A percentile compares a stretch with the other conserved stretches of the same genome.
These are phyloP conservation scores for Thunnus maccoyii DNA, from an alignment of 2,113 vertebrate species.

Conservation along the genomic window DNA sequence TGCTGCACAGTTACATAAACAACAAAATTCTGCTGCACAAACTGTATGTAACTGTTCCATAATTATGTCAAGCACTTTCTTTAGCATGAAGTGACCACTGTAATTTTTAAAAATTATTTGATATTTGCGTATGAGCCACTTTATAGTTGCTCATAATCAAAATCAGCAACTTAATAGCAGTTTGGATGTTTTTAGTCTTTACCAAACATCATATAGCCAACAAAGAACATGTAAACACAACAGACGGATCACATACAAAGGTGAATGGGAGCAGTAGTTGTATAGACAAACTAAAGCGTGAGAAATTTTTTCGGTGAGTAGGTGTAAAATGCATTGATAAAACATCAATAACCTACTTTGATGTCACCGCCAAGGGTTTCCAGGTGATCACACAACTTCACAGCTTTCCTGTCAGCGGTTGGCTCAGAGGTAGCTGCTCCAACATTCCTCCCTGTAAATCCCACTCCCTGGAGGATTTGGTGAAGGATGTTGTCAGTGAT, in stretches of 20 bases:
- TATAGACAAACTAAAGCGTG: constrained; percentile 22
- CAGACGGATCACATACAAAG: not conserved
- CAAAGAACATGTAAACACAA: not conserved
- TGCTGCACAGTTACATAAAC: constrained; percentile 3
- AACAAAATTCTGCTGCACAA: constrained; percentile 17
- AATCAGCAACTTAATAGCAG: not conserved
- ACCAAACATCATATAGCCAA: too few species aligned
- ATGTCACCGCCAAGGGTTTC: constrained; percentile 54
- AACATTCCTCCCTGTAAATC: constrained; percentile 29
- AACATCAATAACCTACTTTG: constrained; percentile 47
- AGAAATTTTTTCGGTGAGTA: not conserved
- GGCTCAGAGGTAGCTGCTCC: constrained; percentile 33
- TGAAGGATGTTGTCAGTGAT: constrained; percentile 56
- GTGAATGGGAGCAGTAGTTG: constrained; percentile 4
- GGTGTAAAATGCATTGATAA: constrained; percentile 31
- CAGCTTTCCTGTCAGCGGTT: constrained; percentile 34
- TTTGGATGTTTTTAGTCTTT: not conserved
- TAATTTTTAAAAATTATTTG: not conserved
- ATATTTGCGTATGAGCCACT: not conserved
- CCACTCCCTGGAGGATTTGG: constrained; percentile 11
- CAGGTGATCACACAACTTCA: constrained; percentile 54
- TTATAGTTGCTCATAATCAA: not conserved
- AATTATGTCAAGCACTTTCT: not conserved
- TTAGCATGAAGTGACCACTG: not conserved
- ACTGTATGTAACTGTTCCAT: not conserved